A percentile compares a stretch with the other conserved stretches of the same genome.
Conservation (phyloP, 2,888 invertebrate species). For the Platycheirus albimanus region DNA sequence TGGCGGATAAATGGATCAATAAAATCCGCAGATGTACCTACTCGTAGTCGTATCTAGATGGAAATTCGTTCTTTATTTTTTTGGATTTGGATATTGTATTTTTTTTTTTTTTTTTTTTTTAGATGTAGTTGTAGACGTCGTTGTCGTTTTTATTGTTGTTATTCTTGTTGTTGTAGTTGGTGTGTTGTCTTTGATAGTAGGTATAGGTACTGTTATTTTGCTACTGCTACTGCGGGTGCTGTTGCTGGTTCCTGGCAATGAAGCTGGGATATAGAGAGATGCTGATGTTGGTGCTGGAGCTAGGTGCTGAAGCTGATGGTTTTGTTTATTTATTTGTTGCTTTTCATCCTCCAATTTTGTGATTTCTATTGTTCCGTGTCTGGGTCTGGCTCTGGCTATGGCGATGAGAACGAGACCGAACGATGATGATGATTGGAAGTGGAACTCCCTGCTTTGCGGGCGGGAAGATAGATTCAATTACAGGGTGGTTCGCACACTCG, state of each 20-base stretch:
- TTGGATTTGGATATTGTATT: constrained; percentile 4
- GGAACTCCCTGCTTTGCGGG: not conserved
- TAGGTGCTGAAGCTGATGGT: constrained; percentile 25
- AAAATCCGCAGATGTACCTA: constrained; percentile 73
- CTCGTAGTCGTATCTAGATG: too few relatives aligned
- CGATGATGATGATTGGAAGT: too few relatives aligned
- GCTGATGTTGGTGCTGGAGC: constrained; percentile 13
- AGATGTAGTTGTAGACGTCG: constrained; percentile 35
- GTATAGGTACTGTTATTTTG: not conserved
- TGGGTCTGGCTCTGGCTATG: too few relatives aligned
- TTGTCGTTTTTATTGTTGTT: constrained; percentile 53
- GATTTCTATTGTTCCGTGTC: constrained; percentile 68
- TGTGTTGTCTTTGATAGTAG: constrained; percentile 38
- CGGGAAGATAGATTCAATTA: constrained; percentile 63
- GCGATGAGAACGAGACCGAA: constrained; percentile 18
- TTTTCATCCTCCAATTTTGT: constrained; percentile 58
- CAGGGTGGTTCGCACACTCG: constrained; percentile 68
- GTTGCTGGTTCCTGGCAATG: not conserved
- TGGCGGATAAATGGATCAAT: constrained; percentile 74
- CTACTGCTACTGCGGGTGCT: not conserved
- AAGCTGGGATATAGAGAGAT: constrained; percentile 15
- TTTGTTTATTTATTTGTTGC: constrained; percentile 73
- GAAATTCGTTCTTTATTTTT: constrained; percentile 13
- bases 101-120: constrained; percentile 16
- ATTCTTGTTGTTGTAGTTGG: constrained; percentile 53